These are phyloP conservation scores for human (Homo sapiens) DNA, from an alignment of 2,113 vertebrate species.

Conservation along the genomic window GRCh38 chr18:26633501-26634000, in stretches of 20 bases:
- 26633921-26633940: neutral
- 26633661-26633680: neutral
- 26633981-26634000: neutral
- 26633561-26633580: slow-evolving; percentile 22
- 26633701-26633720: neutral
- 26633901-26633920: neutral
- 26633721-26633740: neutral
- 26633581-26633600: neutral
- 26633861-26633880: neutral
- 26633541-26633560: neutral
- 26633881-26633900: neutral
- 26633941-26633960: neutral
- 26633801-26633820: neutral
- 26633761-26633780: neutral
- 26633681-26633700: neutral
- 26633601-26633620: neutral
- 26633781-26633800: slow-evolving; percentile 3
- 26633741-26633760: neutral
- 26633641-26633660: neutral
- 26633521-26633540: neutral
- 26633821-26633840: neutral
- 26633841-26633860: neutral
- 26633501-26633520: neutral
- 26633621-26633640: neutral
- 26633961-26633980: neutral